phyloP scores from a whole-genome alignment of 2,888 invertebrate genomes.

The Pyrocoelia pectoralis region DNA sequence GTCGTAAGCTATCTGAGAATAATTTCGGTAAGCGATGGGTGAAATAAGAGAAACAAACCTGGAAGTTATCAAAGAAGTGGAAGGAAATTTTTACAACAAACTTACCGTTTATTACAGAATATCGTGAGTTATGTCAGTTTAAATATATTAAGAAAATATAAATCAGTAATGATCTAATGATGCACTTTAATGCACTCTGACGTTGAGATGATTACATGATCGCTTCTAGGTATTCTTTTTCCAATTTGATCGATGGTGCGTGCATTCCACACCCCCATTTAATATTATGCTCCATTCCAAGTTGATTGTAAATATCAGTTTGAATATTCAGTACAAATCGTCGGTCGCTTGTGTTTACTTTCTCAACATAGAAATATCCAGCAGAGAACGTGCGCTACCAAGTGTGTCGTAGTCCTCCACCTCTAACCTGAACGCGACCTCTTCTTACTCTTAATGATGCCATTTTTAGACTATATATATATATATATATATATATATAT shows the following conservation, averaged over 20 bases:
- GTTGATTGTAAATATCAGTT: conserved; percentile 19
- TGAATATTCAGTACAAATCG: conserved; percentile 32
- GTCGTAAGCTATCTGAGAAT: too few species aligned
- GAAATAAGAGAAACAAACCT: background rate
- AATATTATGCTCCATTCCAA: conserved; percentile 9
- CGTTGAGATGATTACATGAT: conserved; percentile 27
- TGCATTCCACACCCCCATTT: conserved; percentile 29
- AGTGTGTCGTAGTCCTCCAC: conserved; percentile 30
- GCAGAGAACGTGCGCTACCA: conserved; percentile 38
- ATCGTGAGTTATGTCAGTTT: conserved; percentile 29
- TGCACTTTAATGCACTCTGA: conserved; percentile 24
- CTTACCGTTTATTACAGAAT: conserved; percentile 10
- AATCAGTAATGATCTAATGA: conserved; percentile 25
- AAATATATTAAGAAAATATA: conserved; percentile 34
- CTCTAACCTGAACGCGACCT: conserved; percentile 34
- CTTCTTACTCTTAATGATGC: conserved; percentile 31
- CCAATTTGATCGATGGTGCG: conserved; percentile 24
- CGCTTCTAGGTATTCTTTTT: conserved; percentile 20
- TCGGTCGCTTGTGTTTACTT: conserved; percentile 26
- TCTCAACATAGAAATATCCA: conserved; percentile 25
- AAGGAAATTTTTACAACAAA: background rate
- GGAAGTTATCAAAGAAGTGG: background rate
- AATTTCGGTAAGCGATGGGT: background rate
- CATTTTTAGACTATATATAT: conserved; percentile 25
- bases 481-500: too few species aligned